Base-by-base conservation (phyloP, 2,797 vertebrate species). In the Apogon talboti region DNA sequence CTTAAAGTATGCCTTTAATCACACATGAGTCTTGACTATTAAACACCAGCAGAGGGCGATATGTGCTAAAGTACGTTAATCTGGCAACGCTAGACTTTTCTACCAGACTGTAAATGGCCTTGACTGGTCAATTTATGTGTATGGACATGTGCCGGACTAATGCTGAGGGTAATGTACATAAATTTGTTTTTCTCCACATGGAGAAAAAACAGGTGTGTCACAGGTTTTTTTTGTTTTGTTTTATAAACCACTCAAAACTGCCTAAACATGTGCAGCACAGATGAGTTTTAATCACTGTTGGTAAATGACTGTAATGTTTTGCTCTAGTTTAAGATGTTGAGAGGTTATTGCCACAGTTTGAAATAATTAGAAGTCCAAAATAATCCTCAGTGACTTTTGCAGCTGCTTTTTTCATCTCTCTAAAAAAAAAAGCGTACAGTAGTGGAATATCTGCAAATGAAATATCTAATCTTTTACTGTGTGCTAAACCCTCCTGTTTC, bases 21-120 rank as follows among this genome's bases (percentile, higher is more conserved):
- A 14, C 8, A 28, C 4, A 0, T 11, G 11, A 37, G 15, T 68
- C 19, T 21, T 79, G 10, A 45, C 43, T 38, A 14, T 52, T 53
- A 1, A 41, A 4, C 14, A 19, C 74, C 84, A 54, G 71, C 66
- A 85, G 81, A 56, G 63, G 77, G 81, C 40, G n/a, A 46, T 50
- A 40, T 52, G 54, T 24, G 9, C 41, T 37, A 28, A 60, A 7
- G 14, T 19, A 37, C 6, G 19, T 43, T 13, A 3, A 43, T 46
- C n/a, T 18, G 1, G 2, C 49, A 3, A 15, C 9, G 11, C 4
- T 38, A 19, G 30, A 11, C 37, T 7, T 19, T 8, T 11, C 45
- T 21, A 47, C 2, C 3, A 47, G 12, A 24, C 19, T 48, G 0
- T 41, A 12, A n/a, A 19, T 11, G 8, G 16, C 37, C 11, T 52